Percentiles rank a stretch among this genome's conserved stretches.
Conservation (phyloP, 2,113 vertebrate genomes). For the Aspidoscelis tigris region DNA sequence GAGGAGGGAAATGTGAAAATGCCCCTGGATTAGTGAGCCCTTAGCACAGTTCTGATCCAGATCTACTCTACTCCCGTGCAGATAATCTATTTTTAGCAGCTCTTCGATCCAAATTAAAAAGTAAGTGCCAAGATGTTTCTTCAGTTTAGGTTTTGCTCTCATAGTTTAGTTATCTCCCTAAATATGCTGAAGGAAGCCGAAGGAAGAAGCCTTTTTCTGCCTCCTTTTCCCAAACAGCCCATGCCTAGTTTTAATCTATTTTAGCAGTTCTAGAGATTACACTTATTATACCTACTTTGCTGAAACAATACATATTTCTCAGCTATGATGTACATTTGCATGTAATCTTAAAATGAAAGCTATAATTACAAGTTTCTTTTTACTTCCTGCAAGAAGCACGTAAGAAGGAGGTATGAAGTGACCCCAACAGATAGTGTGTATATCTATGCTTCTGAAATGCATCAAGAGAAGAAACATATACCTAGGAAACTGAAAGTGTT, state of each 20-base stretch:
- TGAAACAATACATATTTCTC: neutral
- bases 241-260: slow-evolving; percentile 7
- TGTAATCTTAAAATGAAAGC: slow-evolving; percentile 31
- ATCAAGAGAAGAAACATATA: neutral
- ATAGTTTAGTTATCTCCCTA: neutral
- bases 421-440: neutral
- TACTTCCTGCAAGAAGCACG: neutral
- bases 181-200: slow-evolving; percentile 30
- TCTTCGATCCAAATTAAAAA: no score
- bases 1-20: no score
- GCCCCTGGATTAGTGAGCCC: no score
- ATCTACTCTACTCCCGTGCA: no score
- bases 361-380: slow-evolving; percentile 20
- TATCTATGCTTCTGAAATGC: neutral
- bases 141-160: neutral
- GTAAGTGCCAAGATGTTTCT: neutral
- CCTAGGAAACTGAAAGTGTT: slow-evolving; percentile 15
- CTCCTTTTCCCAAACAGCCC: slow-evolving; percentile 7
- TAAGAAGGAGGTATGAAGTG: neutral
- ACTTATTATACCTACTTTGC: slow-evolving; percentile 25
- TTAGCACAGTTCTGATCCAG: no score
- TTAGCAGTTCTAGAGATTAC: slow-evolving; percentile 29
- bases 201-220: slow-evolving; percentile 27
- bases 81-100: no score
- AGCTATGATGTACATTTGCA: neutral